Evolutionary conservation across 2,113 vertebrate genomes (phyloP), one percentile per base, ranked within the genome.

Genomic region (Psettodes erumei): DNA sequence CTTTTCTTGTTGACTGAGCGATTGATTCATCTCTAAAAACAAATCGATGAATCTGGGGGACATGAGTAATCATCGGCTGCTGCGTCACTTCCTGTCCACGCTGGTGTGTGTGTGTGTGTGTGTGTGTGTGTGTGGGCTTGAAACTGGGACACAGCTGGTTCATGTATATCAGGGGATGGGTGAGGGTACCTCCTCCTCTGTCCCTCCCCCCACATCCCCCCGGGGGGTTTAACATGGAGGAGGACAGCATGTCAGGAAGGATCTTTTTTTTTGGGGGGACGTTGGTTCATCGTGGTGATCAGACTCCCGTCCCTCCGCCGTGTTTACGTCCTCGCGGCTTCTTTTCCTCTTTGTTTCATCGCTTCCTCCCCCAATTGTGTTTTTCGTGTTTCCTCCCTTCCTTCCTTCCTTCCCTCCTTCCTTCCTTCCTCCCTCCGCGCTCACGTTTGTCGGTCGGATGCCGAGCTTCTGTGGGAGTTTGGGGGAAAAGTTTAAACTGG

Each of bases 81-180:
- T n/a, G n/a, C n/a, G n/a, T n/a, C n/a, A n/a, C n/a, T n/a, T n/a
- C n/a, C n/a, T 27, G n/a, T 45, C 18, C n/a, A 35, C 45, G 10
- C 61, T 45, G 45, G 30, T 5, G 6, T 8, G 9, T 48, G 43
- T n/a, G n/a, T n/a, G n/a, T n/a, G n/a, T n/a, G n/a, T n/a, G 5
- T 62, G 64, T 51, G 61, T 66, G 50, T 55, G 8, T 5, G 33
- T 19, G n/a, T 43, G 69, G n/a, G n/a, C n/a, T n/a, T 47, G 1
- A 21, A 61, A 51, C 45, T 73, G 71, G 59, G 59, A 25, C 70
- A 43, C 70, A 73, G 74, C 74, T 76, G 63, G 55, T 60, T 35
- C 19, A 13, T 43, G 19, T 33, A 3, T 35, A n/a, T 55, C 30
- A 35, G 48, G 37, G 60, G 37, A 13, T 13, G 11, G 6, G 28